Evolutionary conservation across 2,888 invertebrate genomes (phyloP), one percentile per base, ranked within the genome.

Genomic region (Polyommatus iphigenia): DNA sequence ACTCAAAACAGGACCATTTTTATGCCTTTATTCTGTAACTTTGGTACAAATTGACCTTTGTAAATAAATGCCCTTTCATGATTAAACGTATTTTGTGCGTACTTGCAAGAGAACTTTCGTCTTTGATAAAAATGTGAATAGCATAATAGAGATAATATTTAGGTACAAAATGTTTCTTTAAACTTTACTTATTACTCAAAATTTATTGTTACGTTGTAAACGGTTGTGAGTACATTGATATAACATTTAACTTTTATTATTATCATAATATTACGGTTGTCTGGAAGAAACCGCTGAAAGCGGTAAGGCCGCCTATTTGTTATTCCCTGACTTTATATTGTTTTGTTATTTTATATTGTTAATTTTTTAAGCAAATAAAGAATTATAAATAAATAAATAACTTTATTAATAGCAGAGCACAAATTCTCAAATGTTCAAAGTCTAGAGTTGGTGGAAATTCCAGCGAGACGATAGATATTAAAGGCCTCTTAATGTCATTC

Each of bases 401-500:
- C 24, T 41, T 41, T 41, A 2, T 41, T 50, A 50, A 50, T 18
- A 54, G 18, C 4, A 54, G 15, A 54, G 18, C 54, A 54, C 54
- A 18, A 18, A 18, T 54, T 54, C 15, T 18, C 18, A 54, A 77
- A 71, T 71, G 50, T 36, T 71, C 72, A 36, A 20, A 29, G 29
- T 18, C 62, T 67, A 32, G 67, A 29, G n/a, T 36, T 71, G 18
- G 71, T 36, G 18, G 36, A 41, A 46, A 75, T 50, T 75, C 18
- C 15, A 18, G 20, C 6, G 67, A n/a, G 54, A 29, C 41, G 36
- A 75, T 29, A 71, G 67, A 76, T 59, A n/a, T 59, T 62, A 41
- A 78, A 78, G 71, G 62, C 71, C 71, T 78, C 57, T 76, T 79
- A 78, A 80, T 78, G 76, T 79, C 80, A 78, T 80, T 79, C 78